Base-by-base conservation (phyloP, 1,140 invertebrate species). In the Dendrolimus punctatus region DNA sequence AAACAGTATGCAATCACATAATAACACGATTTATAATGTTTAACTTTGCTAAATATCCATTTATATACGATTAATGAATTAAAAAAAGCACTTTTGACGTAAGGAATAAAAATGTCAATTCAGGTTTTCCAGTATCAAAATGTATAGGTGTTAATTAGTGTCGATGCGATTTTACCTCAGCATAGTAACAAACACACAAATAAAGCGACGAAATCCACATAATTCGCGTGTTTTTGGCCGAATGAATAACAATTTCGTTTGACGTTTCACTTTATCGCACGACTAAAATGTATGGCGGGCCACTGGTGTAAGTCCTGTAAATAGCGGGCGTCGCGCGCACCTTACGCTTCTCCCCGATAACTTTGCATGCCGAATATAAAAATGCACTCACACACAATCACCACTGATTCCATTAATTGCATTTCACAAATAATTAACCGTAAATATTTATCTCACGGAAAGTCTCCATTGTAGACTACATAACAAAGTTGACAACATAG, bases 401-500 rank as follows among this genome's bases (percentile, higher is more conserved):
- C 37, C 49, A 58, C 52, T 39, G 39, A 56, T 48, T 53, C 46
- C 58, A 60, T 57, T 59, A 63, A 71, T 53, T 69, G 56, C 66
- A 75, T 77, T 23, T 74, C 55, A 70, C 55, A 50, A 65, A 60
- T 58, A 68, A 66, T 58, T 76, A 73, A 69, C 74, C 68, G 80
- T 85, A 82, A 83, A 85, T 85, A 84, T 85, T 85, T 85, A 85
- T 85, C 73, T 77, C 73, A 76, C 73, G 68, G 66, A 68, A 66
- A 80, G 71, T 79, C 77, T 83, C 77, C 82, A 83, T 81, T 84
- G 60, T 66, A 75, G 54, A 76, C 71, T 80, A 79, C 73, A 80
- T 76, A 85, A 84, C 77, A 83, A 83, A 84, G 76, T 81, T 86
- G 83, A 86, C 83, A 86, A 83, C 83, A 85, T 79, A 86, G 83